Base-by-base conservation (phyloP, 2,797 vertebrate species). In the Chelonia mydas region DNA sequence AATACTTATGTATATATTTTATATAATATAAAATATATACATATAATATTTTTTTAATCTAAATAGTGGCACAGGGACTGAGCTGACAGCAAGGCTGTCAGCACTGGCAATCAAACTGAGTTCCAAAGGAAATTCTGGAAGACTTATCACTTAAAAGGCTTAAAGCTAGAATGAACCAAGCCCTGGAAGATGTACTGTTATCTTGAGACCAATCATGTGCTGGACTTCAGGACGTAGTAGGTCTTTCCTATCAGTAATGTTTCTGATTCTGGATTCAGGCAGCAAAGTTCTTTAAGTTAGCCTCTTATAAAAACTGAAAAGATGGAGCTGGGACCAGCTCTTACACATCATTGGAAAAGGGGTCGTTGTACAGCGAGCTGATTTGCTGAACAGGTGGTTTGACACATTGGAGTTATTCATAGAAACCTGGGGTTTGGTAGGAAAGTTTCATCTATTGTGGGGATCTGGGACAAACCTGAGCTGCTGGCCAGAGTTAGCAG, bases 361-460 rank as follows among this genome's bases (percentile, higher is more conserved):
- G 89, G 8, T 90, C 91, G 55, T 85, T 11, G 84, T 7, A 83
- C 59, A 92, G 90, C 0, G 47, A 3, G 5, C 82, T 87, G 94
- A 81, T 19, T 90, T 86, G 84, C 89, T n/a, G 74, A 96, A 96
- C 97, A 98, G 97, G 93, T 97, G 97, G 11, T 80, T 95, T 77
- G 77, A 95, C 96, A 91, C 83, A 92, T 94, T 94, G 31, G 50
- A 88, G 94, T 96, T 97, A 97, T 98, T 98, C 95, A 93, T 87
- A 96, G 97, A 94, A 0, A 0, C 47, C 57, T n/a, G 82, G 55
- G 88, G 78, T 88, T 28, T 11, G 76, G 93, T 88, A 83, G 86
- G 79, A 90, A 91, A 53, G 90, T 89, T 89, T 84, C 85, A 88
- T 84, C 0, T 68, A 85, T 4, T 86, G 82, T 78, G 68, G 50